Evolutionary conservation across 30 jellyfish, hydroid and myxozoan species (phyloP), one percentile per base, ranked within the genome.

Genomic region (Cassiopea andromeda): DNA sequence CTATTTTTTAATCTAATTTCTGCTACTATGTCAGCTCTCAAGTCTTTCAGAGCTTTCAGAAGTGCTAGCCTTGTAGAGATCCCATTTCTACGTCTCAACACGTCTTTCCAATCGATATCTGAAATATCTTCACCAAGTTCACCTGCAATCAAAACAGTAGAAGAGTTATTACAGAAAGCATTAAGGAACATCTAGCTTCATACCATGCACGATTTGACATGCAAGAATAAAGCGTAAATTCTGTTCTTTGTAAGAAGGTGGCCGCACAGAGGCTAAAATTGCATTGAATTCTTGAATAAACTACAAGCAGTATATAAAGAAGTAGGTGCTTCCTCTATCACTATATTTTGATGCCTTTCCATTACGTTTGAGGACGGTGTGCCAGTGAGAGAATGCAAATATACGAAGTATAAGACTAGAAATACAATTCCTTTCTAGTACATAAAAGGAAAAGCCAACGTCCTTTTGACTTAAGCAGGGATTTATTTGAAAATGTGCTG

Each of bases 11-110:
- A 7, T 18, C 59, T 58, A 64, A 73, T 60, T 38, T 85, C 82
- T 10, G 92, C 92, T 5, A 76, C 85, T 14, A 85, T 85, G 43
- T 85, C 87, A 6, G 92, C 92, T 54, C 64, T 61, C 74, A 85
- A 43, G 50, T 73, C 85, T 57, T 64, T 85, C 19, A 85, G 69
- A 7, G 64, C 92, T 59, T 85, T 57, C 87, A 85, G 38, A 38
- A 85, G 57, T 2, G 81, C 92, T 57, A 48, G 59, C 46, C 92
- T 46, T 59, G 92, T 73, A 18, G 44, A 49, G 49, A 68, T 73
- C 4, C 73, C 92, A 75, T 69, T 61, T 16, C 92, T 74, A 18
- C 54, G 54, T 64, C 61, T 85, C 60, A 85, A 77, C 10, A 85
- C 57, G 17, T 85, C 82, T 57, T 64, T 73, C 92, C 92, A 85